Conservation (phyloP, 2,888 invertebrate species). For the Lottia scabra region DNA sequence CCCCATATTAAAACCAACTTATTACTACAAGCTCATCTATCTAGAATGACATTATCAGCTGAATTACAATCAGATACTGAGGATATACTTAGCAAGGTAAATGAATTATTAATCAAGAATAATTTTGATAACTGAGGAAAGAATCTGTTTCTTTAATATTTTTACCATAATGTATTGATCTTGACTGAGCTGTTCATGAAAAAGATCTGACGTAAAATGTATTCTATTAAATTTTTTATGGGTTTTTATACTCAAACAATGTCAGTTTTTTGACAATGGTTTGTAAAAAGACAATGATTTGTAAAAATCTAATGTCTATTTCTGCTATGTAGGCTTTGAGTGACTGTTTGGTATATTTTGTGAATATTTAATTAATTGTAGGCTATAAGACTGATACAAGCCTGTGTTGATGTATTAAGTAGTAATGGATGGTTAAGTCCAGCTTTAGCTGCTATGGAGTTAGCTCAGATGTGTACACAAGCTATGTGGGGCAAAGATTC, state of each 20-base stretch:
- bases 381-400: conserved; percentile 71
- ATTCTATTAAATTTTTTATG: no score
- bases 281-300: no score
- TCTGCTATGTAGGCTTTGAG: neutral
- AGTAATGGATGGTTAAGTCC: conserved; percentile 98
- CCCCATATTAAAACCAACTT: conserved; percentile 96
- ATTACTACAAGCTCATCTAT: conserved; percentile 94
- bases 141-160: no score
- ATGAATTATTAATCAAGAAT: no score
- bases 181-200: no score
- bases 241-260: no score
- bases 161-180: no score
- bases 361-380: conserved; percentile 26
- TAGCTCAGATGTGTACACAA: conserved; percentile 99
- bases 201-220: no score
- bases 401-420: conserved; percentile 92
- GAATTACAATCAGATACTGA: conserved; percentile 98
- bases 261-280: no score
- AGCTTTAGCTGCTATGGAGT: conserved; percentile 98
- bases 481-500: conserved; percentile 99
- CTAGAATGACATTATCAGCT: conserved; percentile 92
- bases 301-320: neutral
- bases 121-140: no score
- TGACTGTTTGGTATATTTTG: conserved; percentile 8
- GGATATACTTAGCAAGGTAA: conserved; percentile 80